Evolutionary conservation across 2,888 invertebrate species (phyloP).

Genomic region (Parapristionchus giblindavisi): DNA sequence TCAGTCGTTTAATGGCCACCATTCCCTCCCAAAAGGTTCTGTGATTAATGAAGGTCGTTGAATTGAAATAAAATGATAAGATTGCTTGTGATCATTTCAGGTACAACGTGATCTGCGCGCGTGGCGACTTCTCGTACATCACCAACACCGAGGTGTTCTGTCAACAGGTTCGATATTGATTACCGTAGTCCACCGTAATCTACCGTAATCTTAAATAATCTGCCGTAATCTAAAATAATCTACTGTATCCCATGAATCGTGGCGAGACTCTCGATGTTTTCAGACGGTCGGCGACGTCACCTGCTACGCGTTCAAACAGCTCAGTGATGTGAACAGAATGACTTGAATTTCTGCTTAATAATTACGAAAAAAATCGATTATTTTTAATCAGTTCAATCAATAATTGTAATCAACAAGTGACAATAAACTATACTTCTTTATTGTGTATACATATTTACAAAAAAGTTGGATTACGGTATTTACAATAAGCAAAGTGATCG

Average conservation of each 20-base stretch:
- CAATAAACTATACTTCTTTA: no score
- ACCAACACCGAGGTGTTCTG: conserved; percentile 52
- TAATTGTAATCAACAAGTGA: no score
- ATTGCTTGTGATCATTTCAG: not conserved
- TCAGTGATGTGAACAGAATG: no score
- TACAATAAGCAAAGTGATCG: no score
- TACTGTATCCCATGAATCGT: not conserved
- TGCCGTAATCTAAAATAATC: not conserved
- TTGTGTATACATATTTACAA: no score
- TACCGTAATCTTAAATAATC: not conserved
- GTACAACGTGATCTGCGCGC: conserved; percentile 42
- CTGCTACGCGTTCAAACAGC: conserved; percentile 38
- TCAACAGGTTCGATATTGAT: conserved; percentile 37
- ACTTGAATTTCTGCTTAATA: no score
- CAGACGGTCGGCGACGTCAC: conserved; percentile 40
- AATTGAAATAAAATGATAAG: not conserved
- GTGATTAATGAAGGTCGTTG: no score
- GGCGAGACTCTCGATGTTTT: not conserved
- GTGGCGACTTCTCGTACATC: conserved; percentile 51
- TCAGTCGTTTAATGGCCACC: no score
- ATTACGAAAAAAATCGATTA: no score
- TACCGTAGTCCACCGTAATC: not conserved
- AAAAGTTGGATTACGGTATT: no score
- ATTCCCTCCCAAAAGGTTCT: no score
- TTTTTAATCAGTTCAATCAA: no score